Conservation (phyloP, 2,797 vertebrate species). For the Cygnus olor region DNA sequence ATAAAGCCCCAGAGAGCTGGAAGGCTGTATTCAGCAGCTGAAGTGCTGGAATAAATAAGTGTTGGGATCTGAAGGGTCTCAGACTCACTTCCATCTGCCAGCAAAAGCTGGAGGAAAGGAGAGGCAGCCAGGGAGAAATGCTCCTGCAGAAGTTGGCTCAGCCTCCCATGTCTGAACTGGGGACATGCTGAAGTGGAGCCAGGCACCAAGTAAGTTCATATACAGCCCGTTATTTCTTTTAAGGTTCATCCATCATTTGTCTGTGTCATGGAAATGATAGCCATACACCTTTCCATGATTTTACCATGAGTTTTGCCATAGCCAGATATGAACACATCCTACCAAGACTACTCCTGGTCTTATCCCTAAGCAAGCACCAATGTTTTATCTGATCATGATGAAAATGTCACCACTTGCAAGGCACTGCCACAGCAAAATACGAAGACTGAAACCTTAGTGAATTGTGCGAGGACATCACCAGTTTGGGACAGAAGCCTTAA, state of each 20-base stretch:
- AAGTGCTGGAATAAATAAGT: not conserved
- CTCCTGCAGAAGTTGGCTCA: not conserved
- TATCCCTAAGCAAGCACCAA: not conserved
- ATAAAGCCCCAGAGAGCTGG: not conserved
- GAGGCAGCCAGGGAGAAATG: not conserved
- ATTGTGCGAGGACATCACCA: not conserved
- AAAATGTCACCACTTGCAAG: not conserved
- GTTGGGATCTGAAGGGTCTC: not conserved
- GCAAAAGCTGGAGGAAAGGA: not conserved
- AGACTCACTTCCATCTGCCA: not conserved
- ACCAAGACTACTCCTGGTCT: not conserved
- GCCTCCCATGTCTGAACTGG: not conserved
- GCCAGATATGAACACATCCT: not conserved
- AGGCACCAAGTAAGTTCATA: not conserved
- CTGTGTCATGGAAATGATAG: not conserved
- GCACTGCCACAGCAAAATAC: not conserved
- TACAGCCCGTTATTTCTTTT: not conserved
- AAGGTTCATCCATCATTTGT: not conserved
- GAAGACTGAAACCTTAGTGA: not conserved
- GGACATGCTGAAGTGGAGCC: not conserved
- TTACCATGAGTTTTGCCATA: not conserved
- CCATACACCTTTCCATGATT: accelerated
- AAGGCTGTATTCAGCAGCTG: not conserved
- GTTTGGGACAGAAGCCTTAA: not conserved
- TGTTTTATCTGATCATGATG: not conserved